Base-by-base conservation (phyloP, 2,797 vertebrate species). In the Balearica regulorum region DNA sequence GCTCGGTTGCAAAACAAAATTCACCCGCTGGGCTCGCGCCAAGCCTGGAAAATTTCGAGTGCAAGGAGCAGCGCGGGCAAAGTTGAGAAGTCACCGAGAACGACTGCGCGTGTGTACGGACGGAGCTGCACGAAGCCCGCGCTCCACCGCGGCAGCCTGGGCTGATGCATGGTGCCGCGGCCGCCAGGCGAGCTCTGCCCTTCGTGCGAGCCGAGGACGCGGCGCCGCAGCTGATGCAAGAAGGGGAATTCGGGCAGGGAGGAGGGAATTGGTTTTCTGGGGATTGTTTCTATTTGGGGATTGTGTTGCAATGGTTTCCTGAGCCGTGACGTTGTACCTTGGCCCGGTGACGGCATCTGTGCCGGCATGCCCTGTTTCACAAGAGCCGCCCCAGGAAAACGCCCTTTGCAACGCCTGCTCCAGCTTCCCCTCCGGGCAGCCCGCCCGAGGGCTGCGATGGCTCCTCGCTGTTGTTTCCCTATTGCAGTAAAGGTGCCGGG, bases 1-100 rank as follows among this genome's bases (percentile, higher is more conserved):
- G 66, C 91, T 89, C 6, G 2, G 61, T 10, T 66, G 82, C 85
- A 93, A 86, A 90, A 66, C 72, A 49, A 89, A 68, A 2, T 48
- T n/a, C 26, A 2, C 25, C 43, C 2, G 6, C 80, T 76, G 91
- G 90, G 49, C 39, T 6, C 1, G 13, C 0, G 71, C 90, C 90
- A 81, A 69, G 28, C 35, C 89, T 90, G 93, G 91, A 93, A 95
- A 95, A 86, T 79, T 91, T 89, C 6, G 6, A 62, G 72, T 4
- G 48, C 39, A 35, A 60, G 82, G 83, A 91, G 71, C 49, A 31
- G 73, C 5, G 14, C 5, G 51, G 71, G 80, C 80, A 86, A 61
- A 84, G 86, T 43, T 8, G 21, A 62, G 84, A 39, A 54, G 64
- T 1, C 69, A 18, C 28, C 3, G 25, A 7, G 25, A 3, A 3